Evolutionary conservation across 2,113 vertebrate genomes (phyloP).

Genomic region (Podilymbus podiceps): DNA sequence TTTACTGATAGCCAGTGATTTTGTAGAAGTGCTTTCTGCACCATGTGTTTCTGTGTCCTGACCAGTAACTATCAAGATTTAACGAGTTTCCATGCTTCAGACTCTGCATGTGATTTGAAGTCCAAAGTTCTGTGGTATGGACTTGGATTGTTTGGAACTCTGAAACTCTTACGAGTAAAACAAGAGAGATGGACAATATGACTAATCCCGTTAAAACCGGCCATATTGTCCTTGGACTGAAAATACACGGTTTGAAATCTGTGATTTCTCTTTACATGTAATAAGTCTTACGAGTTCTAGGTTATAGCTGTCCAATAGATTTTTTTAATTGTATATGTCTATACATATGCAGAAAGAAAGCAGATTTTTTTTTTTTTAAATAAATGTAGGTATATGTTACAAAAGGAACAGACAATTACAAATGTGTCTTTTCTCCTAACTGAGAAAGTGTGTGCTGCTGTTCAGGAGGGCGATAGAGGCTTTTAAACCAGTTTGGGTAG

Average conservation of each 20-base stretch:
- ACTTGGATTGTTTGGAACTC: not conserved
- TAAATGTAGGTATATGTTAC: accelerated
- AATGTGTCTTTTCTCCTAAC: not conserved
- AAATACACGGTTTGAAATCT: not conserved
- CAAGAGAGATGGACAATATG: not conserved
- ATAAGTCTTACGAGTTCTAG: not conserved
- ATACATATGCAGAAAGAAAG: not conserved
- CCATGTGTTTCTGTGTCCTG: not conserved
- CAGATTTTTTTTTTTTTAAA: not conserved
- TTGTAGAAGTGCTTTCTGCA: not conserved
- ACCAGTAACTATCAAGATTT: not conserved
- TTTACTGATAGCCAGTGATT: not conserved
- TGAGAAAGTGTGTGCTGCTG: not conserved
- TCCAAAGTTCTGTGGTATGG: not conserved
- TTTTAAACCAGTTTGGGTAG: not conserved
- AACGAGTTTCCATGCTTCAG: not conserved
- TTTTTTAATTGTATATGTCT: accelerated
- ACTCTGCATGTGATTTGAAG: slow-evolving; percentile 2
- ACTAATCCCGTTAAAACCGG: not conserved
- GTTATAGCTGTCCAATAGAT: not conserved
- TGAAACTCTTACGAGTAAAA: not conserved
- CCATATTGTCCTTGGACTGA: not conserved
- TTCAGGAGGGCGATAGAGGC: not conserved
- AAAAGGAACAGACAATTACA: not conserved
- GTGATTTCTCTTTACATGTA: not conserved